Evolutionary conservation across 64 coral and sea anemone species (phyloP).

Genomic region (Cladopsammia gracilis): DNA sequence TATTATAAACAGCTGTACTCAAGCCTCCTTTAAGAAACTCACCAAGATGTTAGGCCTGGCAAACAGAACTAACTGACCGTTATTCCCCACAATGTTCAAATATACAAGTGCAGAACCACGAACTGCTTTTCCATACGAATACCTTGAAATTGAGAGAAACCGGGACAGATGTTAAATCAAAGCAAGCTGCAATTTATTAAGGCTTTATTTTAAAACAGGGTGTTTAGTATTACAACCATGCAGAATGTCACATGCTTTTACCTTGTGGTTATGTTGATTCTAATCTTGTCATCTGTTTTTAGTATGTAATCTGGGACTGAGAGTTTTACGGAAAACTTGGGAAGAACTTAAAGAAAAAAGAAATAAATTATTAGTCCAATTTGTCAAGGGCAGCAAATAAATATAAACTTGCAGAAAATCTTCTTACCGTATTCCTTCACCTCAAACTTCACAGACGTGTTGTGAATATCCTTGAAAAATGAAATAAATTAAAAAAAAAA

Average conservation of each 20-base stretch:
- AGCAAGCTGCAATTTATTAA: no score
- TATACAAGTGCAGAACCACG: slow-evolving; percentile 30
- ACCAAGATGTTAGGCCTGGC: slow-evolving; percentile 30
- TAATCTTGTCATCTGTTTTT: neutral
- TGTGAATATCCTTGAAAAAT: slow-evolving; percentile 64
- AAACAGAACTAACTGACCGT: slow-evolving; percentile 43
- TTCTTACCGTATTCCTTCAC: slow-evolving; percentile 93
- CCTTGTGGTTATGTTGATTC: slow-evolving; percentile 54
- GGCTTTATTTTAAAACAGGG: no score
- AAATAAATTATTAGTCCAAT: neutral
- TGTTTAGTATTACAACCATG: no score
- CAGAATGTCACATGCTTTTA: neutral
- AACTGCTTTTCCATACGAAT: slow-evolving; percentile 75
- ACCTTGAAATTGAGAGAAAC: slow-evolving; percentile 13
- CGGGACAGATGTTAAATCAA: neutral
- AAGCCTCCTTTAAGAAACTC: neutral
- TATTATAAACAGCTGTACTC: no score
- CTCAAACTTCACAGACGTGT: slow-evolving; percentile 89
- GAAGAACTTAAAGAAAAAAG: slow-evolving; percentile 76
- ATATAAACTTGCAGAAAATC: neutral
- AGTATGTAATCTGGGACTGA: slow-evolving; percentile 61
- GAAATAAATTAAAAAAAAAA: neutral
- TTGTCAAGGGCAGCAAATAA: neutral
- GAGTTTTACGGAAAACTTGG: slow-evolving; percentile 90
- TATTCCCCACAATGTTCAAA: slow-evolving; percentile 61